phyloP scores from a whole-genome alignment of 2,797 vertebrate species.

The Peromyscus nudipes region DNA sequence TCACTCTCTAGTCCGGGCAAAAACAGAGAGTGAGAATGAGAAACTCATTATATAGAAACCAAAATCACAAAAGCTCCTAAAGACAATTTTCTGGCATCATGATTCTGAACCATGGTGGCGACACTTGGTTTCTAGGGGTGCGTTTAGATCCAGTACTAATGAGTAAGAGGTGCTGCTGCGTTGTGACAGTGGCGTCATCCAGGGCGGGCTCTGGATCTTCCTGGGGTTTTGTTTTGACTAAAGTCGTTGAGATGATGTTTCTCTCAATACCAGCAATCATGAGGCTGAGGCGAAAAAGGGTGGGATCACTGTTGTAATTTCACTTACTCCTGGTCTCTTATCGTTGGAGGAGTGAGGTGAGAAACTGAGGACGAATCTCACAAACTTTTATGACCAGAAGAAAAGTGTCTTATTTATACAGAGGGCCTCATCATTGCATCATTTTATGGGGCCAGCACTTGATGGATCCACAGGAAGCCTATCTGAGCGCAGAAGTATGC shows the following conservation, averaged over 20 bases:
- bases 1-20: constrained; percentile 46
- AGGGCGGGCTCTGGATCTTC: not conserved
- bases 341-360: not conserved
- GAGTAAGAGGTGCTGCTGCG: constrained; percentile 12
- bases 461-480: not conserved
- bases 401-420: not conserved
- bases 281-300: not conserved
- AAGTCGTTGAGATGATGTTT: not conserved
- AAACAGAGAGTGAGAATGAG: constrained; percentile 43
- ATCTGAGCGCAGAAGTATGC: not conserved
- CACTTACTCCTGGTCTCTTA: not conserved
- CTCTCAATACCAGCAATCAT: not conserved
- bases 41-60: constrained; percentile 15
- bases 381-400: not conserved
- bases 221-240: constrained; percentile 14
- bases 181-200: not conserved
- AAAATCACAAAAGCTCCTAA: constrained; percentile 3
- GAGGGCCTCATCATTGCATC: not conserved
- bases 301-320: not conserved
- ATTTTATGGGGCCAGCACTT: not conserved
- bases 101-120: not conserved
- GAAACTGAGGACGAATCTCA: not conserved
- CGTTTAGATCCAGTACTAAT: not conserved
- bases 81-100: constrained; percentile 42
- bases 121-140: not conserved